phyloP scores from a whole-genome alignment of 2,113 vertebrate genomes.

The Daboia siamensis region DNA sequence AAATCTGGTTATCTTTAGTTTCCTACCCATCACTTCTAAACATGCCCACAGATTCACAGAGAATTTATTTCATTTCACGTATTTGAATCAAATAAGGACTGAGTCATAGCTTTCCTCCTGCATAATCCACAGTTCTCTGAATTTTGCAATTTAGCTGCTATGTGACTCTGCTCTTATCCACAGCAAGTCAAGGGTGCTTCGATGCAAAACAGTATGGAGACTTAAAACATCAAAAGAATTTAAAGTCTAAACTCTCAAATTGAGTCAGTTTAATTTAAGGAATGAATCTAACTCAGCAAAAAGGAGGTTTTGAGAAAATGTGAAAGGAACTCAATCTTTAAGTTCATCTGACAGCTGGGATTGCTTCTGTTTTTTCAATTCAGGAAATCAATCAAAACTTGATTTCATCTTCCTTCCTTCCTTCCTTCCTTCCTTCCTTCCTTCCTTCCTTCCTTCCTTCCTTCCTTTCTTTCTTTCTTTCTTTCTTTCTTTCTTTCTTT shows the following conservation, averaged over 20 bases:
- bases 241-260: not conserved
- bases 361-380: not conserved
- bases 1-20: not conserved
- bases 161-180: not conserved
- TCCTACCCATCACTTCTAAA: not conserved
- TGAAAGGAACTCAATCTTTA: not conserved
- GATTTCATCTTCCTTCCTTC: not conserved
- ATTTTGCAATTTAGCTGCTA: not conserved
- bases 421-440: not conserved
- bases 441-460: no score
- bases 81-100: not conserved
- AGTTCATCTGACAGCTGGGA: not conserved
- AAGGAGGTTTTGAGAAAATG: not conserved
- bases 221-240: not conserved
- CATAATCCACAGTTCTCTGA: not conserved
- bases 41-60: not conserved
- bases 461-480: no score
- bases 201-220: not conserved
- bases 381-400: not conserved
- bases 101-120: not conserved
- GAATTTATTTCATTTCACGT: not conserved
- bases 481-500: no score
- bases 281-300: not conserved
- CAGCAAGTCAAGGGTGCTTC: not conserved
- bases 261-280: not conserved